These are phyloP conservation scores for Chelonus formosanus DNA, from an alignment of 2,888 invertebrate genomes.

Conservation along the genomic window DNA sequence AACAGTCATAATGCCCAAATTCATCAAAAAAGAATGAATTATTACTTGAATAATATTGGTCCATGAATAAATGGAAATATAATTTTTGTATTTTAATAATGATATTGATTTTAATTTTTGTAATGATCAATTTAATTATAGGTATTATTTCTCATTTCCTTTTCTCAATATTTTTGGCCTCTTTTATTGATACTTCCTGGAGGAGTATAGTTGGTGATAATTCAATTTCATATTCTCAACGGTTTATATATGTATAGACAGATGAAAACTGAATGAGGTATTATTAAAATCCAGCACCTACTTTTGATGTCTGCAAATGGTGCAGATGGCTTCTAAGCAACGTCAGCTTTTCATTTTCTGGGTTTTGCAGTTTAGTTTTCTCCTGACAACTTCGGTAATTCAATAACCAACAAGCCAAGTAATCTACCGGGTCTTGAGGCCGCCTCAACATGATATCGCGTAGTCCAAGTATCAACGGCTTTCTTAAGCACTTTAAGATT, in stretches of 20 bases:
- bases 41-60: too few species aligned
- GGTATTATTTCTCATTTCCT: background rate
- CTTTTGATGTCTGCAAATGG: slow-evolving; percentile 5
- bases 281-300: slow-evolving; percentile 15
- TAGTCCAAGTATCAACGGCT: slow-evolving; percentile 63
- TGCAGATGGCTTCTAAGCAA: slow-evolving; percentile 31
- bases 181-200: slow-evolving; percentile 4
- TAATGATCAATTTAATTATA: too few species aligned
- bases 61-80: too few species aligned
- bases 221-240: slow-evolving; percentile 24
- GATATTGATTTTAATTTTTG: too few species aligned
- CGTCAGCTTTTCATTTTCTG: slow-evolving; percentile 39
- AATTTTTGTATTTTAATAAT: too few species aligned
- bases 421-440: slow-evolving; percentile 66
- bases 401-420: slow-evolving; percentile 67
- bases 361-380: slow-evolving; percentile 20
- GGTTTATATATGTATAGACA: slow-evolving; percentile 2
- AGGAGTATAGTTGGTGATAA: slow-evolving; percentile 19
- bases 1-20: too few species aligned
- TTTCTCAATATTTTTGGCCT: slow-evolving; percentile 11
- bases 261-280: slow-evolving; percentile 16
- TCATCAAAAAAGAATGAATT: too few species aligned
- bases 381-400: slow-evolving; percentile 66
- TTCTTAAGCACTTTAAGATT: slow-evolving; percentile 40
- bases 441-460: slow-evolving; percentile 65